These are phyloP conservation scores for Melanotaenia maccullochi DNA, from an alignment of 2,797 vertebrate genomes.

Conservation along the genomic window DNA sequence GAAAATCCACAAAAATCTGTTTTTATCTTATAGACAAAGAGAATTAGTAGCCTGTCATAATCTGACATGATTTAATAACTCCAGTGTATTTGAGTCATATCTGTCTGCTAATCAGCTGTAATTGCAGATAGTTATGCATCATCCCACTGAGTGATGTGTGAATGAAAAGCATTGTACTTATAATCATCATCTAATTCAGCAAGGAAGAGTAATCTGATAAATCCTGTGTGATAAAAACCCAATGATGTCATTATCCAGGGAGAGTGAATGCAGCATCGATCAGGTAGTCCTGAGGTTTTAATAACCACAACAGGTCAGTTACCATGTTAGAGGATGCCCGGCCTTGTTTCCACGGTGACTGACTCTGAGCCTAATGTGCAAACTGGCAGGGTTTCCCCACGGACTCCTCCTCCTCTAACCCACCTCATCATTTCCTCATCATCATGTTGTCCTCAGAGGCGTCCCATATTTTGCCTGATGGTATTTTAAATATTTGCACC, in stretches of 20 bases:
- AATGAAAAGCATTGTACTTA: constrained; percentile 44
- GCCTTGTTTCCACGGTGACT: neutral
- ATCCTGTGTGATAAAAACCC: constrained; percentile 23
- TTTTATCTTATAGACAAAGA: constrained; percentile 62
- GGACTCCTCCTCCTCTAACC: neutral
- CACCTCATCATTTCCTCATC: neutral
- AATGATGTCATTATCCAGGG: constrained; percentile 23
- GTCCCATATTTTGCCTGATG: neutral
- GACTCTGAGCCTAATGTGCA: neutral
- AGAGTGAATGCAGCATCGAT: constrained; percentile 1
- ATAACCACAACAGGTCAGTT: neutral
- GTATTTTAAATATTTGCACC: no score
- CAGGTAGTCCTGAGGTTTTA: neutral
- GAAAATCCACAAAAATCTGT: constrained; percentile 23
- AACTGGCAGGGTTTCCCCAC: neutral
- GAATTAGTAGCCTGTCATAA: constrained; percentile 63
- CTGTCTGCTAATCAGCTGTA: constrained; percentile 68
- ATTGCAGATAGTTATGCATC: constrained; percentile 62
- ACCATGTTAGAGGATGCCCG: neutral
- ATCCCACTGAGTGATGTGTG: constrained; percentile 42
- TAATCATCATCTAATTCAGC: constrained; percentile 58
- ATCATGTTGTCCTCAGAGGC: neutral
- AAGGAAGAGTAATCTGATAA: constrained; percentile 28
- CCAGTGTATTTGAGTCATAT: constrained; percentile 56
- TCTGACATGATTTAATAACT: constrained; percentile 66